phyloP scores from a whole-genome alignment of 2,113 vertebrate genomes.

The Rutilus rutilus region DNA sequence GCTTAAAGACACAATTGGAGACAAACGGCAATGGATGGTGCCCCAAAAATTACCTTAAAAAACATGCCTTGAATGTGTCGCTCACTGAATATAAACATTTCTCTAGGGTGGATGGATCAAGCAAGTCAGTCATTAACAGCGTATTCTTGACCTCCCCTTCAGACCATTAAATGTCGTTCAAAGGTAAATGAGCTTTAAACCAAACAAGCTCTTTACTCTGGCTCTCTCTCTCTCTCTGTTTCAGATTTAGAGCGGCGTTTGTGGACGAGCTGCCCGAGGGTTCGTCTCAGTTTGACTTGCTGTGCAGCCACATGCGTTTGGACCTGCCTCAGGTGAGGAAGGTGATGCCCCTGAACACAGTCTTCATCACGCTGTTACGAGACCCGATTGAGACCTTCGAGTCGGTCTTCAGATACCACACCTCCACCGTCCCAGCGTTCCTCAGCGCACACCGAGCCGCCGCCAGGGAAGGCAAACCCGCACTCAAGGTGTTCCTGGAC shows the following conservation, averaged over 20 bases:
- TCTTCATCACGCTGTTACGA: constrained; percentile 63
- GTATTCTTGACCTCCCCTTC: background rate
- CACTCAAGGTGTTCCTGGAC: constrained; percentile 51
- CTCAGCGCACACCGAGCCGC: background rate
- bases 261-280: constrained; percentile 53
- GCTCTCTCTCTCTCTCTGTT: background rate
- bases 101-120: background rate
- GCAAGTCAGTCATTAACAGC: background rate
- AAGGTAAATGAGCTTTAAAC: background rate
- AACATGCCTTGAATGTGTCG: background rate
- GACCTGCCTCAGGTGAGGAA: constrained; percentile 47
- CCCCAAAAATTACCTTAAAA: background rate
- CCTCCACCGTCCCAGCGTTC: constrained; percentile 57
- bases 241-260: constrained; percentile 55
- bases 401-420: constrained; percentile 61
- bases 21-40: background rate
- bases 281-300: constrained; percentile 57
- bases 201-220: background rate
- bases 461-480: constrained; percentile 8
- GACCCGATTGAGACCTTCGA: constrained; percentile 60
- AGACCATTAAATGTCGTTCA: background rate
- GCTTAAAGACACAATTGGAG: background rate
- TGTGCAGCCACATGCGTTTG: constrained; percentile 65
- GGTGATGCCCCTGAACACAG: constrained; percentile 54
- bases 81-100: too few relatives aligned